Conservation (phyloP, 2,113 vertebrate species). For the Eonycteris spelaea region DNA sequence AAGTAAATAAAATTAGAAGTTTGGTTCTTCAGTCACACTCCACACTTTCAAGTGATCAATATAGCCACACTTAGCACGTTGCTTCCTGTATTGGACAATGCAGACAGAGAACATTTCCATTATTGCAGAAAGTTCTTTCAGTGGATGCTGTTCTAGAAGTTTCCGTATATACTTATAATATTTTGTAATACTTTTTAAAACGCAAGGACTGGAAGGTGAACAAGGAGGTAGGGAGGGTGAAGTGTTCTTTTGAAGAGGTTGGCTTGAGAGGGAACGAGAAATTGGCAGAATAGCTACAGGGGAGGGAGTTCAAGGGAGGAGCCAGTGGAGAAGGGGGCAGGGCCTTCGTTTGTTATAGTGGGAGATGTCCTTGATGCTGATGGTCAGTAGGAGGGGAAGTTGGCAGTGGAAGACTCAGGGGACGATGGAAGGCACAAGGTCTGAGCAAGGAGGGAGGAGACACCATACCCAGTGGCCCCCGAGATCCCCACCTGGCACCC, state of each 20-base stretch:
- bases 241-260: neutral
- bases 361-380: fast-evolving
- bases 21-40: too few species aligned
- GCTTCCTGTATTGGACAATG: fast-evolving
- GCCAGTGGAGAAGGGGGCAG: too few species aligned
- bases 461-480: fast-evolving
- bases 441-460: neutral
- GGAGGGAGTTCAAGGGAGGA: neutral
- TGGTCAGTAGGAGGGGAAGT: fast-evolving
- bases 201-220: neutral
- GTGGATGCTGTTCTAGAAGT: neutral
- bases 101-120: fast-evolving
- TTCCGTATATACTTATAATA: neutral
- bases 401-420: neutral
- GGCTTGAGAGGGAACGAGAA: neutral
- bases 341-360: fast-evolving
- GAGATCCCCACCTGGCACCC: neutral
- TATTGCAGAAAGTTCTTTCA: neutral
- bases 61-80: fast-evolving
- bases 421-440: fast-evolving
- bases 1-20: neutral
- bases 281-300: too few species aligned
- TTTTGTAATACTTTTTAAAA: neutral
- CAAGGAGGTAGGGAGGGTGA: neutral
- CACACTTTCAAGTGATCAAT: neutral